A percentile compares a stretch with the other conserved stretches of the same genome.
Conservation (phyloP, 2,797 vertebrate genomes). For the Bradypodion pumilum region DNA sequence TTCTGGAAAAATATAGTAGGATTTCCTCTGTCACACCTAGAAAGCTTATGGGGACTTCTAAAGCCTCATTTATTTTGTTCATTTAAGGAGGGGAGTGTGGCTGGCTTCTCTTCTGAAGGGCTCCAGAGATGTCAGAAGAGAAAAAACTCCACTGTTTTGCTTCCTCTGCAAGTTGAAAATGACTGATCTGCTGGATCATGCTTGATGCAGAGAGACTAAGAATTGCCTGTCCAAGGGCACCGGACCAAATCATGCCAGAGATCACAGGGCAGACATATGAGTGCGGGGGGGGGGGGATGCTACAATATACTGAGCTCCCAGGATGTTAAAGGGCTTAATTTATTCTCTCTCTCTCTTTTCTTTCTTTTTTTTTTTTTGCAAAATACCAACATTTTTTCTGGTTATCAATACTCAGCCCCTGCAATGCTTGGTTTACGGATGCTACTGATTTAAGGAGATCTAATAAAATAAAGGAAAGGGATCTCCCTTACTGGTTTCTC, state of each 20-base stretch:
- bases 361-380: neutral
- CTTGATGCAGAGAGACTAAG: neutral
- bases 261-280: neutral
- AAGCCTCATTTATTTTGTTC: no score
- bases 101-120: no score
- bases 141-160: neutral
- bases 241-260: neutral
- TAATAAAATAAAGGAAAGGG: neutral
- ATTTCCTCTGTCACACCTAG: no score
- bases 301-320: neutral
- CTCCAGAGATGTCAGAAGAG: no score
- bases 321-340: neutral
- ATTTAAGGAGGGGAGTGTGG: no score
- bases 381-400: neutral
- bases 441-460: constrained; percentile 4
- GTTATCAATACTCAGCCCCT: neutral
- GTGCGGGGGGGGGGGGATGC: neutral
- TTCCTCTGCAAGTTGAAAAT: no score
- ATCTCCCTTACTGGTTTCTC: neutral
- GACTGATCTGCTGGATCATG: neutral
- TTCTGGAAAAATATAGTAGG: no score
- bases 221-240: neutral
- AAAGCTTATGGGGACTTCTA: no score
- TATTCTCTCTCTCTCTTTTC: neutral
- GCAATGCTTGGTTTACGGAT: neutral